Percentiles rank a stretch among this genome's conserved stretches.
Conservation (phyloP, 2,888 invertebrate genomes). For the Stenoptilia bipunctidactyla region DNA sequence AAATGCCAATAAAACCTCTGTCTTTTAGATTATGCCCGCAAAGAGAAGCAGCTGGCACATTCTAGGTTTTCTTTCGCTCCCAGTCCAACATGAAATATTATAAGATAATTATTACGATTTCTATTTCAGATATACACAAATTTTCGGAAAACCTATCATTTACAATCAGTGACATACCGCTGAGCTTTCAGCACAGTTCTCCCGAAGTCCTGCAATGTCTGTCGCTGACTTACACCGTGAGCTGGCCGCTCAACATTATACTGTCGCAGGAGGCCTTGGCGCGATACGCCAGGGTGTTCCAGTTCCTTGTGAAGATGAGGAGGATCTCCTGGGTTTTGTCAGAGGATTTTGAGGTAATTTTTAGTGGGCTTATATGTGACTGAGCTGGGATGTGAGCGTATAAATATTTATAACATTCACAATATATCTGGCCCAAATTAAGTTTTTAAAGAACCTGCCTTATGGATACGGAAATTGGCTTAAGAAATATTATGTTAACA, state of each 20-base stretch:
- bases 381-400: too few relatives aligned
- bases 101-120: too few relatives aligned
- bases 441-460: too few relatives aligned
- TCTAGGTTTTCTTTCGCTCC: too few relatives aligned
- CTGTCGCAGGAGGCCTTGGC: slow-evolving; percentile 77
- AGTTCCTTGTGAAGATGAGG: slow-evolving; percentile 80
- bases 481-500: too few relatives aligned
- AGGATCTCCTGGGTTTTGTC: slow-evolving; percentile 83
- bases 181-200: slow-evolving; percentile 73
- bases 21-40: too few relatives aligned
- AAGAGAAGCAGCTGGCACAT: too few relatives aligned
- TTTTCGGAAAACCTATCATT: slow-evolving; percentile 75
- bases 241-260: slow-evolving; percentile 85
- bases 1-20: too few relatives aligned
- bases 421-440: not conserved
- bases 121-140: slow-evolving; percentile 60
- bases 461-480: too few relatives aligned
- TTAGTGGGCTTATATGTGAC: too few relatives aligned
- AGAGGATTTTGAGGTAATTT: slow-evolving; percentile 73
- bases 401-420: not conserved
- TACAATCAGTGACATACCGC: slow-evolving; percentile 72
- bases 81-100: too few relatives aligned
- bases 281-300: slow-evolving; percentile 81
- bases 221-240: slow-evolving; percentile 76
- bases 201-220: slow-evolving; percentile 78